Percentiles rank a stretch among this genome's conserved stretches.
Conservation (phyloP, 2,113 vertebrate genomes). For the human (Homo sapiens) region DNA sequence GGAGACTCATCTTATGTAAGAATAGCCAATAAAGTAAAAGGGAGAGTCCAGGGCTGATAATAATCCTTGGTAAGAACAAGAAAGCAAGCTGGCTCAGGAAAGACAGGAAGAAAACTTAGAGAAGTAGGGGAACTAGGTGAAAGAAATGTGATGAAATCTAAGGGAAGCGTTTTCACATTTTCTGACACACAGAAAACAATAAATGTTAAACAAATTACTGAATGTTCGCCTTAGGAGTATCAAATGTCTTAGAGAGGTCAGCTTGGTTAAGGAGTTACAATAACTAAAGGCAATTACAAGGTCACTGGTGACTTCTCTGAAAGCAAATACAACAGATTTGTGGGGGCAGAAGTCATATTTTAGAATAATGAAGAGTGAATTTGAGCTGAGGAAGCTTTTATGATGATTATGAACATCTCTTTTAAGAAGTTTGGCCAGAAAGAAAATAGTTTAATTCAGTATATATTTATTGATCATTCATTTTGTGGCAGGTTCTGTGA, state of each 20-base stretch:
- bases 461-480: background rate
- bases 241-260: conserved; percentile 16
- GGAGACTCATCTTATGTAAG: background rate
- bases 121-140: background rate
- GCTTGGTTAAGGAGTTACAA: conserved; percentile 22
- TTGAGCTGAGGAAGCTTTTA: background rate
- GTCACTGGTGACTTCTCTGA: background rate
- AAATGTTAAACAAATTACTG: conserved; percentile 13
- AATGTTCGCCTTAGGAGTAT: conserved; percentile 41
- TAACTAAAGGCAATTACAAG: conserved; percentile 13
- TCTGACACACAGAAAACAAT: background rate
- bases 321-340: background rate
- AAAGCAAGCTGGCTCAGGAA: background rate
- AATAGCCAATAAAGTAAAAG: background rate
- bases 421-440: background rate
- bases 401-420: background rate
- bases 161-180: conserved; percentile 3
- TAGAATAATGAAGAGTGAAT: conserved; percentile 26
- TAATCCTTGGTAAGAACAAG: background rate
- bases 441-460: background rate
- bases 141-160: background rate
- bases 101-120: background rate
- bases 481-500: background rate
- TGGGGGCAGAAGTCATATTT: background rate
- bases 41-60: background rate